These are phyloP conservation scores for Australoheros scitulus DNA, from an alignment of 2,113 vertebrate genomes.

Conservation along the genomic window DNA sequence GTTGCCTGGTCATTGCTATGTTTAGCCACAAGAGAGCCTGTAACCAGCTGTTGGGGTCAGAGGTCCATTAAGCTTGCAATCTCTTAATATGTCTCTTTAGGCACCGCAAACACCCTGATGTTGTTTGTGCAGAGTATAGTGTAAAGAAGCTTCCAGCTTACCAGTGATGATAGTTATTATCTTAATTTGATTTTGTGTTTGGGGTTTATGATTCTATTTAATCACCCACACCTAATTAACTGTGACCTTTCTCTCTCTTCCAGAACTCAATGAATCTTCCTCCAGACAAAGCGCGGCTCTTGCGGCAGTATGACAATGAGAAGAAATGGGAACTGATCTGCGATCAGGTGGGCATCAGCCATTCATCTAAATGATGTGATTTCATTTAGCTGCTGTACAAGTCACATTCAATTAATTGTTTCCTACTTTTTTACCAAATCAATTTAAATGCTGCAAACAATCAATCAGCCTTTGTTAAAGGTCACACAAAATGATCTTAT, in stretches of 20 bases:
- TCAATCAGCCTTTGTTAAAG: neutral
- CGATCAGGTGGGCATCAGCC: constrained; percentile 87
- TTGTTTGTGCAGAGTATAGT: neutral
- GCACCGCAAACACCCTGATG: neutral
- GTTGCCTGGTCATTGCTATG: neutral
- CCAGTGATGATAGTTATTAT: neutral
- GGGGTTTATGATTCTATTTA: constrained; percentile 10
- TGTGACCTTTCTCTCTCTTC: constrained; percentile 47
- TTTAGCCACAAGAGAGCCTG: neutral
- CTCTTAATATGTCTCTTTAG: neutral
- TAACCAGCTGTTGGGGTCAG: neutral
- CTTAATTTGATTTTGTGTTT: neutral
- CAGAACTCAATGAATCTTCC: constrained; percentile 99
- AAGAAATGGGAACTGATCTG: constrained; percentile 99
- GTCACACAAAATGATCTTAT: neutral
- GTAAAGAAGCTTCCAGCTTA: neutral
- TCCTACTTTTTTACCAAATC: neutral
- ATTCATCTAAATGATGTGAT: neutral
- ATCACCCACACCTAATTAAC: constrained; percentile 40
- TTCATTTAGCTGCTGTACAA: neutral
- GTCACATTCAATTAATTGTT: neutral
- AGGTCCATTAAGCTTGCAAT: neutral
- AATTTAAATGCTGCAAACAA: neutral
- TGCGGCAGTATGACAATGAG: constrained; percentile 97
- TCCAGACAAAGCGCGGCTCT: constrained; percentile 95